Evolutionary conservation across 2,797 vertebrate genomes (phyloP).

Genomic region (Onychomys torridus): DNA sequence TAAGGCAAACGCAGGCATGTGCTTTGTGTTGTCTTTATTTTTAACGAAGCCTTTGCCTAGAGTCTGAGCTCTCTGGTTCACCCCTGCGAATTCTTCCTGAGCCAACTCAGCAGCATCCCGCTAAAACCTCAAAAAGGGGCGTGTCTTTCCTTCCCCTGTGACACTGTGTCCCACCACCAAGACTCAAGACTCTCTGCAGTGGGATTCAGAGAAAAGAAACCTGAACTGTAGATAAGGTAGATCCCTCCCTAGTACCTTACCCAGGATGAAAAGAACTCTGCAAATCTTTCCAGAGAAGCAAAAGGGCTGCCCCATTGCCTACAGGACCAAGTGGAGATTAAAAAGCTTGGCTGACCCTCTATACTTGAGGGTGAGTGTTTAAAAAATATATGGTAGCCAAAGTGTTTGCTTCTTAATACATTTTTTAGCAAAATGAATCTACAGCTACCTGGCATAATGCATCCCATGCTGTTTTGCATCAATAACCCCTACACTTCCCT

Average conservation of each 20-base stretch:
- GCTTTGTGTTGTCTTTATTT: neutral
- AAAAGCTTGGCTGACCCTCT: constrained; percentile 4
- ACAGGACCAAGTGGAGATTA: neutral
- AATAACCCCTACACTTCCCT: constrained; percentile 82
- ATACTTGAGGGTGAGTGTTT: constrained; percentile 4
- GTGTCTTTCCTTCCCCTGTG: neutral
- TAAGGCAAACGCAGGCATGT: neutral
- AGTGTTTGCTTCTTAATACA: constrained; percentile 67
- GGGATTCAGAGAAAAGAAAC: neutral
- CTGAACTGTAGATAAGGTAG: neutral
- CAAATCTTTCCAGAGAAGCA: neutral
- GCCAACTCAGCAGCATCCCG: constrained; percentile 38
- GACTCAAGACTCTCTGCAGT: neutral
- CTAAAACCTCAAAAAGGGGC: constrained; percentile 17
- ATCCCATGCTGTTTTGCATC: constrained; percentile 79
- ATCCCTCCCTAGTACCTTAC: neutral
- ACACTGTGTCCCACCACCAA: neutral
- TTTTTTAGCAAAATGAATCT: constrained; percentile 74
- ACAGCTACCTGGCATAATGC: constrained; percentile 78
- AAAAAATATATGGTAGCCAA: constrained; percentile 64
- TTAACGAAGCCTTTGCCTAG: constrained; percentile 14
- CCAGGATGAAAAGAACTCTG: neutral
- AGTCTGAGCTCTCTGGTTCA: neutral
- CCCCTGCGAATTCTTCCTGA: neutral
- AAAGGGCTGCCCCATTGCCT: neutral